These are phyloP conservation scores for Parasteatoda tepidariorum DNA, from an alignment of 1,140 invertebrate genomes.

Conservation along the genomic window DNA sequence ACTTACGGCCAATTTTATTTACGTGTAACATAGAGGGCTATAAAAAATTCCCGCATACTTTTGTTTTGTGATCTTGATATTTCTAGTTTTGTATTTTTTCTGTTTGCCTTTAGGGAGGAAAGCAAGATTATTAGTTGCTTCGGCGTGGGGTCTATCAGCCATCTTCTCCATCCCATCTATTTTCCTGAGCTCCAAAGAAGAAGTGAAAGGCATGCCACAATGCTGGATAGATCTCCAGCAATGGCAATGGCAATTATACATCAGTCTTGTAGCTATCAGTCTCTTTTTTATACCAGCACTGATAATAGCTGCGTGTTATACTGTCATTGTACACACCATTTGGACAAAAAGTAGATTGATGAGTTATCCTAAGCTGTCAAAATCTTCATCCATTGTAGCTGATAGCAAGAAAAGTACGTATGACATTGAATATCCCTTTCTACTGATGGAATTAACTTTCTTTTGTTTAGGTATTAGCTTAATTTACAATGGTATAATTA, in stretches of 20 bases:
- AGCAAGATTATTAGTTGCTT: slow-evolving; percentile 80
- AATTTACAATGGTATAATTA: too few relatives aligned
- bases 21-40: too few relatives aligned
- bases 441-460: too few relatives aligned
- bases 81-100: too few relatives aligned
- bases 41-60: too few relatives aligned
- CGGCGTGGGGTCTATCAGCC: slow-evolving; percentile 84
- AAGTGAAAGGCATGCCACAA: slow-evolving; percentile 75
- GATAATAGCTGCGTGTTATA: slow-evolving; percentile 91
- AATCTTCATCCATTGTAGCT: slow-evolving; percentile 23
- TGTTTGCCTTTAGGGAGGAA: slow-evolving; percentile 79
- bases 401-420: slow-evolving; percentile 53
- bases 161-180: slow-evolving; percentile 88
- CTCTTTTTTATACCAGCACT: slow-evolving; percentile 89
- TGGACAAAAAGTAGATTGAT: slow-evolving; percentile 79
- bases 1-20: too few relatives aligned
- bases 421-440: too few relatives aligned
- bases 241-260: slow-evolving; percentile 85
- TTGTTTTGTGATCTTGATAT: too few relatives aligned
- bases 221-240: slow-evolving; percentile 90
- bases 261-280: slow-evolving; percentile 83
- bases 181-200: slow-evolving; percentile 83
- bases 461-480: too few relatives aligned
- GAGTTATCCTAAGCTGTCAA: slow-evolving; percentile 61
- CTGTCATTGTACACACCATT: slow-evolving; percentile 91